Conservation (phyloP, 2,113 vertebrate genomes). For the Pandion haliaetus region DNA sequence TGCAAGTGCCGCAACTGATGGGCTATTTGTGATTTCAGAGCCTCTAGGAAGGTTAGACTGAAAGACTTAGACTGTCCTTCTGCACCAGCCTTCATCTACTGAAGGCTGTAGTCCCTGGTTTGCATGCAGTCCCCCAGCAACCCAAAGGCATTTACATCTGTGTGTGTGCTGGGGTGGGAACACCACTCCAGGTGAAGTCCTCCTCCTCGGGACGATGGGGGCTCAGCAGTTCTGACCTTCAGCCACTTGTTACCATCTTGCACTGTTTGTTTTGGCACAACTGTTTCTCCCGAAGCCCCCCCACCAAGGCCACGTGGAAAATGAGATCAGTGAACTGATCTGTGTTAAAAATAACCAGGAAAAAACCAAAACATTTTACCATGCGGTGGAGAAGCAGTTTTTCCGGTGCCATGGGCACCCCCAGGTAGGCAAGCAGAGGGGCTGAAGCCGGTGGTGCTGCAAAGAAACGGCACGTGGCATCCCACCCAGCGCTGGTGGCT, state of each 20-base stretch:
- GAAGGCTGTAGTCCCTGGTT: not conserved
- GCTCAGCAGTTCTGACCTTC: not conserved
- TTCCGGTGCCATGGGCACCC: not conserved
- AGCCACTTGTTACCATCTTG: not conserved
- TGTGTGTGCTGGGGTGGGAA: rapidly evolving
- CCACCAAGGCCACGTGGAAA: not conserved
- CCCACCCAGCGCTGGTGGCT: not conserved
- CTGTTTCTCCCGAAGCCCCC: not conserved
- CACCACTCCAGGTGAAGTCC: rapidly evolving
- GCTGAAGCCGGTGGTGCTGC: not conserved
- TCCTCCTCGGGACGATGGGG: rapidly evolving
- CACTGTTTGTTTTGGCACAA: not conserved
- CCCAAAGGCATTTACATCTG: not conserved
- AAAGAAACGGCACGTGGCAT: not conserved
- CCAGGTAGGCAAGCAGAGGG: not conserved
- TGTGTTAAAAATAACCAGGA: not conserved
- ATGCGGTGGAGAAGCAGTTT: not conserved
- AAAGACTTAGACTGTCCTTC: not conserved
- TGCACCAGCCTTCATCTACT: not conserved
- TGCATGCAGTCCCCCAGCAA: rapidly evolving
- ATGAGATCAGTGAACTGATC: not conserved
- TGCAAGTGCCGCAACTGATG: not conserved
- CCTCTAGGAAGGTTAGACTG: not conserved
- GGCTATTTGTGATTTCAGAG: not conserved
- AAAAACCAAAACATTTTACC: not conserved